phyloP scores from a whole-genome alignment of 1,140 invertebrate genomes.

The Steinernema feltiae region DNA sequence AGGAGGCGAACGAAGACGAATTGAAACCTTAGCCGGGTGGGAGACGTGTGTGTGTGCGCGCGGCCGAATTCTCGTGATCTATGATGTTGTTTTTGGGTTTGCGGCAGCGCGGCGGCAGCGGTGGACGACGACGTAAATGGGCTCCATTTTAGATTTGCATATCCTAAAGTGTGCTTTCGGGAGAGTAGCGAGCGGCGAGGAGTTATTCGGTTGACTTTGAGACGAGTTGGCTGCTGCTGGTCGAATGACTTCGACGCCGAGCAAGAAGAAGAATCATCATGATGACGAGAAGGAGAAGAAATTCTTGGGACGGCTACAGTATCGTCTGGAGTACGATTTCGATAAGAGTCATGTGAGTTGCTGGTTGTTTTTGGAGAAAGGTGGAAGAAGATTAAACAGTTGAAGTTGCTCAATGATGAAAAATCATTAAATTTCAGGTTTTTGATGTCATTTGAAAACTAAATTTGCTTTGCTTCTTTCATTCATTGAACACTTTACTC shows the following conservation, averaged over 20 bases:
- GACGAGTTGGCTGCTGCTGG: not conserved
- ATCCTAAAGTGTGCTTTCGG: not conserved
- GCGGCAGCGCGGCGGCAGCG: not conserved
- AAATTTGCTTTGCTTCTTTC: too few relatives aligned
- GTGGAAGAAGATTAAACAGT: not conserved
- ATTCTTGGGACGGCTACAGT: constrained; percentile 53
- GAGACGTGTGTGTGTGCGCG: too few relatives aligned
- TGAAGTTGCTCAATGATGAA: too few relatives aligned
- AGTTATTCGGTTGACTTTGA: not conserved
- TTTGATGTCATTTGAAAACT: too few relatives aligned
- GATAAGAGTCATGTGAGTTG: constrained; percentile 81
- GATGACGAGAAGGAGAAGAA: constrained; percentile 58
- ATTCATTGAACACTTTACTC: too few relatives aligned
- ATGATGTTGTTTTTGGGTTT: not conserved
- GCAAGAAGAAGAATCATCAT: constrained; percentile 41
- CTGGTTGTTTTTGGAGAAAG: too few relatives aligned
- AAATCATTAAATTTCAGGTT: too few relatives aligned
- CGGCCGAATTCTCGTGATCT: not conserved
- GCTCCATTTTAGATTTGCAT: not conserved
- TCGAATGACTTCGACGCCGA: constrained; percentile 23
- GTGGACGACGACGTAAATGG: not conserved
- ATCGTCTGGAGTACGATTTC: constrained; percentile 91
- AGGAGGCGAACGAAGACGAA: too few relatives aligned
- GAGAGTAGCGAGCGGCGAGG: not conserved
- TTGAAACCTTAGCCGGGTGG: not conserved